Percentiles rank a stretch among this genome's conserved stretches.
Conservation (phyloP, 1,140 invertebrate species). For the Varroa destructor region DNA sequence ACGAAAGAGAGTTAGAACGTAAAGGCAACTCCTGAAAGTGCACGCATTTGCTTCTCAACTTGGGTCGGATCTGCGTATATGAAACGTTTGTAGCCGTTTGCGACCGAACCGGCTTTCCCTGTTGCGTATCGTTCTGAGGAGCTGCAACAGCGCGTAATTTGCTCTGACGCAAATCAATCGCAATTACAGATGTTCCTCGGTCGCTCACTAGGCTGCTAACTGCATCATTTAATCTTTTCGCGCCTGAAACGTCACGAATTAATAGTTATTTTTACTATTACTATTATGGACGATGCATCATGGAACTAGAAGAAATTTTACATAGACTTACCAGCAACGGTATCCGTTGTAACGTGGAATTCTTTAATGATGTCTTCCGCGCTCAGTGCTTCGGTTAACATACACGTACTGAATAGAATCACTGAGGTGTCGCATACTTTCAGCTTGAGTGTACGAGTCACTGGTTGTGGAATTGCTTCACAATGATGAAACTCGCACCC, state of each 20-base stretch:
- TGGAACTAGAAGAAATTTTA: no score
- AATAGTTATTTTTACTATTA: no score
- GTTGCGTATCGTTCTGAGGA: background rate
- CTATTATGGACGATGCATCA: no score
- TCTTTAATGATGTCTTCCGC: slow-evolving; percentile 1
- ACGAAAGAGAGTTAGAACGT: background rate
- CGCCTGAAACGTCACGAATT: background rate
- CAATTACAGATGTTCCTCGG: slow-evolving; percentile 22
- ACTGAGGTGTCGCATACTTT: slow-evolving; percentile 12
- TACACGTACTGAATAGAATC: background rate
- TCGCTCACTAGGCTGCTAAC: slow-evolving; percentile 3
- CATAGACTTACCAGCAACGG: slow-evolving; percentile 1
- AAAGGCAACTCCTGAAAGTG: slow-evolving; percentile 1
- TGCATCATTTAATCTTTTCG: slow-evolving; percentile 14
- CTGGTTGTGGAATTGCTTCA: slow-evolving; percentile 9
- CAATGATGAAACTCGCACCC: background rate
- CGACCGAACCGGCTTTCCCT: background rate
- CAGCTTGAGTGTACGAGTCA: background rate
- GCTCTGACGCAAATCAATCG: slow-evolving; percentile 13
- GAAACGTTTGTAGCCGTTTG: no score
- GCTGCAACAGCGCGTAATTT: background rate
- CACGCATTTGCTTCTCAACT: background rate
- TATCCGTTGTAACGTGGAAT: background rate
- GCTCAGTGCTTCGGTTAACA: background rate
- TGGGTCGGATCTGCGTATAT: slow-evolving; percentile 13